phyloP scores from a whole-genome alignment of 2,113 vertebrate genomes.

The Chaetops frenatus region DNA sequence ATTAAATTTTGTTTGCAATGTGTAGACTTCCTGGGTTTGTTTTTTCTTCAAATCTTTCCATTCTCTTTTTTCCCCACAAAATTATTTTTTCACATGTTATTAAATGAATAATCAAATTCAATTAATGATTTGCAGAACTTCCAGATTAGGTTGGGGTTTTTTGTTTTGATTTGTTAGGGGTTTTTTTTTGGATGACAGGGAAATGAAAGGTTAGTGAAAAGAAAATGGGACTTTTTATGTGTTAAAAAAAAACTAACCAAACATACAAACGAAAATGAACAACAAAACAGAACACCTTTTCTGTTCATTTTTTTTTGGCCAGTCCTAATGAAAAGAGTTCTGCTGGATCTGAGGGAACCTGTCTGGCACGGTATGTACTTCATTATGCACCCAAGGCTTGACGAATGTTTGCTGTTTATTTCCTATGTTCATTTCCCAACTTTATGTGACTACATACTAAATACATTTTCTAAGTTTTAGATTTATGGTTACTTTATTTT shows the following conservation, averaged over 20 bases:
- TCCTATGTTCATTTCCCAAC: not conserved
- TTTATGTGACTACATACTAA: not conserved
- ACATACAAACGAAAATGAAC: not conserved
- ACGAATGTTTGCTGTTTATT: not conserved
- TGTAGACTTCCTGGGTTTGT: not conserved
- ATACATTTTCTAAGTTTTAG: not conserved
- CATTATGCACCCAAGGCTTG: not conserved
- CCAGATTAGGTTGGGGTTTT: not conserved
- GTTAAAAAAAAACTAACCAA: not conserved
- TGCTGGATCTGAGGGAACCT: not conserved
- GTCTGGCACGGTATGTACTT: not conserved
- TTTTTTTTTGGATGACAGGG: not conserved
- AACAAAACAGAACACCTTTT: not conserved
- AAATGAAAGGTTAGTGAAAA: not conserved
- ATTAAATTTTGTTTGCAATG: not conserved
- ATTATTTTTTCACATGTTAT: not conserved
- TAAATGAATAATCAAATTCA: not conserved
- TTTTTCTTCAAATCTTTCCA: not conserved
- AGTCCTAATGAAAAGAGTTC: not conserved
- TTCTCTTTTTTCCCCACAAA: not conserved
- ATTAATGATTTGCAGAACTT: not conserved
- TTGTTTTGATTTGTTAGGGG: too few species aligned
- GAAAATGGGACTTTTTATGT: not conserved
- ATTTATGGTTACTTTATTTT: too few species aligned
- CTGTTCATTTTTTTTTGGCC: not conserved